Conservation (phyloP, 37 sponge, comb jelly and placozoan species). For the Haliclona indistincta region DNA sequence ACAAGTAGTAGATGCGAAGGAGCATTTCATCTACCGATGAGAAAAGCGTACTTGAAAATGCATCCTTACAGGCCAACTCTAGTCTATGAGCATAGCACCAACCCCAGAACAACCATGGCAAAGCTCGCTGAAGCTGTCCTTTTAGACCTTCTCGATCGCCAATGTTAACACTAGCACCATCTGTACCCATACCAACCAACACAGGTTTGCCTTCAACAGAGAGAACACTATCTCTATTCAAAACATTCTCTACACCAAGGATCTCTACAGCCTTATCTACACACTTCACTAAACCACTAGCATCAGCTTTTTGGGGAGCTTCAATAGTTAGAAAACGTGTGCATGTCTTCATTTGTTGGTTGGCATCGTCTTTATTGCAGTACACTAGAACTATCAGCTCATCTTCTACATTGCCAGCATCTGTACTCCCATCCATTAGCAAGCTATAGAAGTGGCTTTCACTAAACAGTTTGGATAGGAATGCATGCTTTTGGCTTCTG, state of each 20-base stretch:
- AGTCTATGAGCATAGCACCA: slow-evolving; percentile 66
- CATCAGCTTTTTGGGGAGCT: slow-evolving; percentile 39
- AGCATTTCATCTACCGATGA: slow-evolving; percentile 58
- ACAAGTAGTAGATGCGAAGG: slow-evolving; percentile 46
- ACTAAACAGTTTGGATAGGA: slow-evolving; percentile 3
- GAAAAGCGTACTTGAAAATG: slow-evolving; percentile 29
- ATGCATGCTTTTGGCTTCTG: slow-evolving; percentile 22
- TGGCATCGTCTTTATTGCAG: slow-evolving; percentile 20
- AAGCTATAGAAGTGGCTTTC: slow-evolving; percentile 46
- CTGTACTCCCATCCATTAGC: slow-evolving; percentile 64
- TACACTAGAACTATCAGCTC: slow-evolving; percentile 48
- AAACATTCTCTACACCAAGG: slow-evolving; percentile 43
- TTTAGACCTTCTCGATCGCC: slow-evolving; percentile 50
- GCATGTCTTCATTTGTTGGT: slow-evolving; percentile 18
- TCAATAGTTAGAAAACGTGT: slow-evolving; percentile 18
- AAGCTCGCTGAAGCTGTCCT: slow-evolving; percentile 33
- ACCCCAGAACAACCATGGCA: slow-evolving; percentile 58
- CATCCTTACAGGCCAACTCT: slow-evolving; percentile 60
- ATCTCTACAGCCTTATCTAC: slow-evolving; percentile 18
- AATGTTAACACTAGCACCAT: slow-evolving; percentile 65
- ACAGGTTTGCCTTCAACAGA: slow-evolving; percentile 25
- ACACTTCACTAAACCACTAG: slow-evolving; percentile 58
- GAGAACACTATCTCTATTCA: slow-evolving; percentile 5
- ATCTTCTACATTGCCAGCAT: slow-evolving; percentile 37
- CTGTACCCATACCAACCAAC: slow-evolving; percentile 66